These are phyloP conservation scores for Anoplopoma fimbria DNA, from an alignment of 2,113 vertebrate species.

Conservation along the genomic window DNA sequence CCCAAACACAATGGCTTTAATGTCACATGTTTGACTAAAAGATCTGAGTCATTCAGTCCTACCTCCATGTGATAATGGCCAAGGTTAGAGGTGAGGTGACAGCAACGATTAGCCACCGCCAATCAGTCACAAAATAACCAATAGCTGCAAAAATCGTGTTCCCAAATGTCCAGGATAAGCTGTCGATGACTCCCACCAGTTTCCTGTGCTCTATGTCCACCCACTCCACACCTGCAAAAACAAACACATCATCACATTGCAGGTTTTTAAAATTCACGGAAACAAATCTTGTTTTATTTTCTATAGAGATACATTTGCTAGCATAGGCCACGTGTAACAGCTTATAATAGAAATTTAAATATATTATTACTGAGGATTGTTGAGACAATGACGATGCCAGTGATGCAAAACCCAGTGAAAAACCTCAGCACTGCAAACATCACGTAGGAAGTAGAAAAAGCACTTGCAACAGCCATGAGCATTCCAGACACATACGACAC, in stretches of 20 bases:
- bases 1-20: too few relatives aligned
- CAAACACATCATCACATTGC: neutral
- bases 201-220: conserved; percentile 83
- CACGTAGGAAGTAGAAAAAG: conserved; percentile 77
- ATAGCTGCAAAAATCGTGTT: conserved; percentile 63
- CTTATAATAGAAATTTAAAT: neutral
- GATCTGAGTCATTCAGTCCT: neutral
- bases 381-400: conserved; percentile 80
- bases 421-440: conserved; percentile 83
- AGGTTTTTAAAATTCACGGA: neutral
- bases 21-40: neutral
- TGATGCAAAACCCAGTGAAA: conserved; percentile 82
- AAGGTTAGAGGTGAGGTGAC: conserved; percentile 76
- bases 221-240: conserved; percentile 83
- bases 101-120: conserved; percentile 76
- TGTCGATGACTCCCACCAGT: conserved; percentile 79
- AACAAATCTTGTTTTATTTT: neutral
- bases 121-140: conserved; percentile 82
- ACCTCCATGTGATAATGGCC: conserved; percentile 82
- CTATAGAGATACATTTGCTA: neutral
- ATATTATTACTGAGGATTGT: conserved; percentile 76
- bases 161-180: conserved; percentile 81
- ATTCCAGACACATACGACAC: conserved; percentile 74
- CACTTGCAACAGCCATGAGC: conserved; percentile 76
- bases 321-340: neutral